These are phyloP conservation scores for Eledone cirrhosa DNA, from an alignment of 2,888 invertebrate species.

Conservation along the genomic window DNA sequence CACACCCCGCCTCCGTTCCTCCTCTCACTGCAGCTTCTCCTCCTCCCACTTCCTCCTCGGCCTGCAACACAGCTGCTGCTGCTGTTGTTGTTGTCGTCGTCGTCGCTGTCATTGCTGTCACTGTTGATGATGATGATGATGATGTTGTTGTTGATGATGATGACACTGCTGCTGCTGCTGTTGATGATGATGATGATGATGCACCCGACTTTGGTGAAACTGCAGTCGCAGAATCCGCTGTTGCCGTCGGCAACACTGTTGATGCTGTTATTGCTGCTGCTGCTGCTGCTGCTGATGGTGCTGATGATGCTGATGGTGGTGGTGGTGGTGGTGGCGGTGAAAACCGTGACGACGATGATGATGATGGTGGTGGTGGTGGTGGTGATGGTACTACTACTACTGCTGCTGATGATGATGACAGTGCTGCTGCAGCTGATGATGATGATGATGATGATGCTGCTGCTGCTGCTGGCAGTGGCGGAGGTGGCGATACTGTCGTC, in stretches of 20 bases:
- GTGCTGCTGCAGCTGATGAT: background rate
- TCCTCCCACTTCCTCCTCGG: background rate
- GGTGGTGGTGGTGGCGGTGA: background rate
- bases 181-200: too few relatives aligned
- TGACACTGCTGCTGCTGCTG: background rate
- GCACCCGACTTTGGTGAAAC: too few relatives aligned
- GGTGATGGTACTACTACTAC: too few relatives aligned
- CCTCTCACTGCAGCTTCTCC: background rate
- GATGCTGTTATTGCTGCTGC: too few relatives aligned
- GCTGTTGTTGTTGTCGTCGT: background rate
- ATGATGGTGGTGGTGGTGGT: too few relatives aligned
- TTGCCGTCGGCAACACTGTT: too few relatives aligned
- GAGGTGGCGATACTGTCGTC: background rate
- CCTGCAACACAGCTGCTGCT: background rate
- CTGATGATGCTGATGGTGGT: background rate
- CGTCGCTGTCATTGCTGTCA: background rate
- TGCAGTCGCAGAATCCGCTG: too few relatives aligned
- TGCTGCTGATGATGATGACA: background rate
- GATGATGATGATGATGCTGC: background rate
- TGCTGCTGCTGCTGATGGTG: background rate
- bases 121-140: background rate
- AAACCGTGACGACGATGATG: background rate
- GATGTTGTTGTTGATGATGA: background rate
- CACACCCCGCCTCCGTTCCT: background rate
- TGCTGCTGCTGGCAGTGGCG: background rate